These are phyloP conservation scores for Podilymbus podiceps DNA, from an alignment of 2,113 vertebrate genomes.

Conservation along the genomic window DNA sequence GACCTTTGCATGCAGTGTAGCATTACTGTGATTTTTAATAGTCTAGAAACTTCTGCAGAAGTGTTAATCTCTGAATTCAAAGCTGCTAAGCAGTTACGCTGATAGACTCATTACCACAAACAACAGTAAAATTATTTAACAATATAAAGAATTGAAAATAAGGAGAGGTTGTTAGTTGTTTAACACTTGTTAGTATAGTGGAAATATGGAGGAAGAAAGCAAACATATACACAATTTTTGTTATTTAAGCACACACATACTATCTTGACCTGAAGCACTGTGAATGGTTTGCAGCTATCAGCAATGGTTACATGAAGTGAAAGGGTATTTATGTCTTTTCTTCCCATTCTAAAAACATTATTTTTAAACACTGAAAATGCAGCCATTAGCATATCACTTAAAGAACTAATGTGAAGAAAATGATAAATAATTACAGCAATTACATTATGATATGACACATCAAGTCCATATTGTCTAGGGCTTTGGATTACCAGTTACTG, in stretches of 20 bases:
- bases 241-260: not conserved
- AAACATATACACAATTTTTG: not conserved
- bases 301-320: not conserved
- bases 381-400: not conserved
- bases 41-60: not conserved
- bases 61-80: not conserved
- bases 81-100: not conserved
- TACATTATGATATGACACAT: not conserved
- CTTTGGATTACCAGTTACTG: not conserved
- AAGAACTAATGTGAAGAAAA: not conserved
- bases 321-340: not conserved
- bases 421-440: slow-evolving; percentile 11
- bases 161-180: not conserved
- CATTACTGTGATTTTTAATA: not conserved
- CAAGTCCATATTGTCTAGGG: not conserved
- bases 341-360: not conserved
- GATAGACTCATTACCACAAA: not conserved
- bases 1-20: not conserved
- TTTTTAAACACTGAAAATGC: not conserved
- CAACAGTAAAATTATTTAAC: not conserved
- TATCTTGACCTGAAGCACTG: not conserved
- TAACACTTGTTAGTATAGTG: not conserved
- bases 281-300: not conserved
- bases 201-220: not conserved
- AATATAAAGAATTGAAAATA: not conserved